Evolutionary conservation across 2,113 vertebrate genomes (phyloP).

Genomic region (Piprites chloris): DNA sequence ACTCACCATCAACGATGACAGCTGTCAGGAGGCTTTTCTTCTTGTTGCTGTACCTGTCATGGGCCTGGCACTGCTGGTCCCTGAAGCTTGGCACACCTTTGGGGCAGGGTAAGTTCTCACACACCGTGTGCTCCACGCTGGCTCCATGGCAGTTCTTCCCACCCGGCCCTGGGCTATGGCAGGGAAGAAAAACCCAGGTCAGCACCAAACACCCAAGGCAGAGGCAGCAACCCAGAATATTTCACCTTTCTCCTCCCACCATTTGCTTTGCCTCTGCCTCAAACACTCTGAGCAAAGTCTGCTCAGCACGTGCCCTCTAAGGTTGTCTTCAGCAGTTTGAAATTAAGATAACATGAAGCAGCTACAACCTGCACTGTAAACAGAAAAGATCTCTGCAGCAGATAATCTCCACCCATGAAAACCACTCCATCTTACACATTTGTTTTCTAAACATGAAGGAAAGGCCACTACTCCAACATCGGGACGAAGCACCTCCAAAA

Average conservation of each 20-base stretch:
- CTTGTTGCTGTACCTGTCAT: conserved; percentile 81
- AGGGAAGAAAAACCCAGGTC: not conserved
- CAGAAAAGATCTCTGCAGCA: not conserved
- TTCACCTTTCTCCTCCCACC: not conserved
- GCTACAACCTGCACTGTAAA: not conserved
- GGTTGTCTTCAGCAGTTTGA: not conserved
- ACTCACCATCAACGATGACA: conserved; percentile 82
- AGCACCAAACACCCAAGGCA: not conserved
- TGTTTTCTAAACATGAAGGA: not conserved
- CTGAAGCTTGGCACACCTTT: conserved; percentile 89
- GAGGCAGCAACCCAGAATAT: not conserved
- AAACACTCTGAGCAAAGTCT: not conserved
- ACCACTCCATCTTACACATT: not conserved
- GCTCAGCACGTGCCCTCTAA: not conserved
- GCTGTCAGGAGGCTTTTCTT: conserved; percentile 86
- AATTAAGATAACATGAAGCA: not conserved
- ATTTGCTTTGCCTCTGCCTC: not conserved
- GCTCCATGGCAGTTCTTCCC: conserved; percentile 84
- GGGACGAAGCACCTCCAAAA: not conserved
- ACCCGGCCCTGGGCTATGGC: conserved; percentile 84
- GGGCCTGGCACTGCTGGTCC: conserved; percentile 94
- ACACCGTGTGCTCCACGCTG: conserved; percentile 91
- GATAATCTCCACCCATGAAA: not conserved
- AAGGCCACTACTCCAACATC: not conserved
- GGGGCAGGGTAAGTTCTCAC: conserved; percentile 87